These are phyloP conservation scores for Eleutherodactylus coqui DNA, from an alignment of 2,797 vertebrate species.

Conservation along the genomic window DNA sequence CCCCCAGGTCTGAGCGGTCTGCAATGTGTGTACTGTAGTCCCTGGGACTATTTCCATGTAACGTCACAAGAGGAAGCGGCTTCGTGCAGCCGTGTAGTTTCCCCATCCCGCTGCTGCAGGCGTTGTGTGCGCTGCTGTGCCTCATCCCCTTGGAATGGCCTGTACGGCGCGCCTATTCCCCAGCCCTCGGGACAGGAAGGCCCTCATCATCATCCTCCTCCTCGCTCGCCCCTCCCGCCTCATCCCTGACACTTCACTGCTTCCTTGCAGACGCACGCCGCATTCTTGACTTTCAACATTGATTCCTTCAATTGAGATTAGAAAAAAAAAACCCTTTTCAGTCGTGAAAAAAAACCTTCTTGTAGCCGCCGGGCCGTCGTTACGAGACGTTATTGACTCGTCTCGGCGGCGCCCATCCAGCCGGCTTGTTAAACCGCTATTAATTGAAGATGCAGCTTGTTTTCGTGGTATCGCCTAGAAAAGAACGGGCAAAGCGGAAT, in stretches of 20 bases:
- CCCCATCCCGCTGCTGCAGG: conserved; percentile 5
- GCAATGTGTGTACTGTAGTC: neutral
- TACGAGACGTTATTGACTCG: neutral
- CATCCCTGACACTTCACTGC: conserved; percentile 44
- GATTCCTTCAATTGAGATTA: neutral
- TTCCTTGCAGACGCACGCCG: neutral
- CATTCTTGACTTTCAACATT: conserved; percentile 21
- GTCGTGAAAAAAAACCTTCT: neutral
- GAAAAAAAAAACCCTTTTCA: neutral
- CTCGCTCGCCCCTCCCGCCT: neutral
- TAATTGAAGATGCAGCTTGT: neutral
- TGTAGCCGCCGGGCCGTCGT: neutral
- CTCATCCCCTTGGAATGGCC: conserved; percentile 54
- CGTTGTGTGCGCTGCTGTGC: conserved; percentile 34
- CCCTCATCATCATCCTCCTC: conserved; percentile 28
- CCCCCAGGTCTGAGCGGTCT: neutral
- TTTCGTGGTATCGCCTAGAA: neutral
- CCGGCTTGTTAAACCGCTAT: neutral
- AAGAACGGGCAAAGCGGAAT: neutral
- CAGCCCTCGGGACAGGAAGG: conserved; percentile 51
- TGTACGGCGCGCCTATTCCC: neutral
- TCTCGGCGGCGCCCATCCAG: neutral
- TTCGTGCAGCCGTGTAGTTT: conserved; percentile 25
- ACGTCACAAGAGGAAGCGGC: conserved; percentile 52
- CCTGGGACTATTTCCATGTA: neutral